Conservation (phyloP, 2,113 vertebrate genomes). For the Pteronura brasiliensis region DNA sequence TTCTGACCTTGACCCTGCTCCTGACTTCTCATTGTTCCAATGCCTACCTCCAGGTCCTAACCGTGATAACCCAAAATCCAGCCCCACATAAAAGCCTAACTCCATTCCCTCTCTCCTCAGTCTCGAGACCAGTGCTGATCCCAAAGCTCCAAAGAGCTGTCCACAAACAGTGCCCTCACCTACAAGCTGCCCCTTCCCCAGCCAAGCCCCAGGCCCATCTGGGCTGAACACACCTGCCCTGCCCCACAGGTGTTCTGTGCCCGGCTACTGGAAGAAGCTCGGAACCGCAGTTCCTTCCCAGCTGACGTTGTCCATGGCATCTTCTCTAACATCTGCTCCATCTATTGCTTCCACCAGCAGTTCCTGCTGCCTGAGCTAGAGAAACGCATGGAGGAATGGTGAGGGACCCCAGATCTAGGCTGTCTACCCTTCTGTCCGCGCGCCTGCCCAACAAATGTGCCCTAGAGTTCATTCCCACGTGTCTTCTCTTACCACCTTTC, state of each 20-base stretch:
- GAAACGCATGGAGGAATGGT: conserved; percentile 96
- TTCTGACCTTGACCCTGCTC: conserved; percentile 7
- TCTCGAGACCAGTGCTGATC: conserved; percentile 32
- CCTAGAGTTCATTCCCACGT: not conserved
- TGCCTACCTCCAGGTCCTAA: conserved; percentile 23
- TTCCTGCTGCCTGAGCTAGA: conserved; percentile 93
- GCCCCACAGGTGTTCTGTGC: conserved; percentile 89
- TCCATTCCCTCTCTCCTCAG: not conserved
- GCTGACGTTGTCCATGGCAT: conserved; percentile 92
- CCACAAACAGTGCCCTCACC: not conserved
- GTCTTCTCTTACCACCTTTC: not conserved
- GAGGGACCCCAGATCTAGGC: conserved; percentile 67
- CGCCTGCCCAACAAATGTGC: not conserved
- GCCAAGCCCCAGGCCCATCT: not conserved
- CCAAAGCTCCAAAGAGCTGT: conserved; percentile 8
- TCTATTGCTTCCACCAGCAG: conserved; percentile 95
- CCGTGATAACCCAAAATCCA: not conserved
- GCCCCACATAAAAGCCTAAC: not conserved
- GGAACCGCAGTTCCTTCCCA: conserved; percentile 89
- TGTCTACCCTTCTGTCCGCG: not conserved
- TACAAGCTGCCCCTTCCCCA: not conserved
- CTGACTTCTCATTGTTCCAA: conserved; percentile 2
- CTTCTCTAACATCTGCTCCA: conserved; percentile 96
- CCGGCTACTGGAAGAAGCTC: conserved; percentile 90
- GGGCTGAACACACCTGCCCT: not conserved